Evolutionary conservation across 1,140 invertebrate species (phyloP).

Genomic region (Mamestra configurata): DNA sequence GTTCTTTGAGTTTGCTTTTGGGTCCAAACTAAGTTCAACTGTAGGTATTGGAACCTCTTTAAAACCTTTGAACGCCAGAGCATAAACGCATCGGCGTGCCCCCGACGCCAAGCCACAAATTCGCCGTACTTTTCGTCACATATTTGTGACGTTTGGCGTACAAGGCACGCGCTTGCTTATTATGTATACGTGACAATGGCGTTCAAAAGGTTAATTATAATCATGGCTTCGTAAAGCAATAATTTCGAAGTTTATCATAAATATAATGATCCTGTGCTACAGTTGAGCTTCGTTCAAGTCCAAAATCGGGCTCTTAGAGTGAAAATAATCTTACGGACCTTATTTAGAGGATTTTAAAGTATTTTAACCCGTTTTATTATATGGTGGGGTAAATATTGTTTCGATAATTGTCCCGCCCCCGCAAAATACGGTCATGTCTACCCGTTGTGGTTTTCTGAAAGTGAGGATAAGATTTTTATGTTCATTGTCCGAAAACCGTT

Average conservation of each 20-base stretch:
- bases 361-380: neutral
- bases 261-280: neutral
- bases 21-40: neutral
- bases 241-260: neutral
- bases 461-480: conserved; percentile 49
- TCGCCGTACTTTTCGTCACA: too few relatives aligned
- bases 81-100: too few relatives aligned
- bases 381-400: neutral
- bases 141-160: too few relatives aligned
- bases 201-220: too few relatives aligned
- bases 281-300: neutral
- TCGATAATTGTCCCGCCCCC: neutral
- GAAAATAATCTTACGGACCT: neutral
- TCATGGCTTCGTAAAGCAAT: neutral
- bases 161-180: too few relatives aligned
- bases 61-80: too few relatives aligned
- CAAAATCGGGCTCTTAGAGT: neutral
- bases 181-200: too few relatives aligned
- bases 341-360: neutral
- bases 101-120: too few relatives aligned
- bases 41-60: neutral
- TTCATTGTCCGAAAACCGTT: conserved; percentile 44
- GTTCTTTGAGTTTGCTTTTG: neutral
- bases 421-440: conserved; percentile 20
- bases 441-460: conserved; percentile 42